Percentiles rank a stretch among this genome's conserved stretches.
Conservation (phyloP, 2,113 vertebrate genomes). For the Anarhynchus alexandrinus region DNA sequence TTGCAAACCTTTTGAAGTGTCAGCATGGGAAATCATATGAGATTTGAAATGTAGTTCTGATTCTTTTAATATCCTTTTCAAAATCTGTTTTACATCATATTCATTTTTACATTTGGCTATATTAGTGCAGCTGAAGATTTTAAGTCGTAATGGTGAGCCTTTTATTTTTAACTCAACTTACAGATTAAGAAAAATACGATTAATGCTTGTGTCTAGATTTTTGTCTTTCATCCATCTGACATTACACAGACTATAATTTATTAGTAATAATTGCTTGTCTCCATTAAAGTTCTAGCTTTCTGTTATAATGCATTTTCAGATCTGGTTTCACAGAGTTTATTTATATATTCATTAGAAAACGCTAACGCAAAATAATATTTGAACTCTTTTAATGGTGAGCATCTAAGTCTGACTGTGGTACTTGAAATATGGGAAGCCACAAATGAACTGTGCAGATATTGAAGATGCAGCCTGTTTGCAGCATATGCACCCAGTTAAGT, state of each 20-base stretch:
- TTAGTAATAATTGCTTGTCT: not conserved
- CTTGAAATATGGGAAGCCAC: not conserved
- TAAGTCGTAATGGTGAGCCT: not conserved
- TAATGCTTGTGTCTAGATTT: not conserved
- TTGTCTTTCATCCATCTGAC: not conserved
- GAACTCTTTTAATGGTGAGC: not conserved
- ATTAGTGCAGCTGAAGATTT: constrained; percentile 15
- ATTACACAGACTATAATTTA: not conserved
- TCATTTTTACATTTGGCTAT: not conserved
- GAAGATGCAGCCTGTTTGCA: not conserved
- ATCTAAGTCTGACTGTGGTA: not conserved
- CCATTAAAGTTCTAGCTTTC: not conserved
- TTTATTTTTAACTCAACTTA: constrained; percentile 21
- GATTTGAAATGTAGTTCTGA: constrained; percentile 12
- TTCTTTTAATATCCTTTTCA: constrained; percentile 25
- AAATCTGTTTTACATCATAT: constrained; percentile 16
- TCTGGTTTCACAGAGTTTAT: not conserved
- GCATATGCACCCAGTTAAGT: not conserved
- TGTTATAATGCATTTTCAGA: not conserved
- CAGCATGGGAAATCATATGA: not conserved
- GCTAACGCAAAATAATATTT: not conserved
- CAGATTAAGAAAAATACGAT: not conserved
- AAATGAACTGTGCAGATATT: not conserved
- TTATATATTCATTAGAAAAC: constrained; percentile 12
- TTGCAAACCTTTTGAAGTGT: constrained; percentile 10